Evolutionary conservation across 2,797 vertebrate genomes (phyloP), one percentile per base, ranked within the genome.

Genomic region (Phaenicophaeus curvirostris): DNA sequence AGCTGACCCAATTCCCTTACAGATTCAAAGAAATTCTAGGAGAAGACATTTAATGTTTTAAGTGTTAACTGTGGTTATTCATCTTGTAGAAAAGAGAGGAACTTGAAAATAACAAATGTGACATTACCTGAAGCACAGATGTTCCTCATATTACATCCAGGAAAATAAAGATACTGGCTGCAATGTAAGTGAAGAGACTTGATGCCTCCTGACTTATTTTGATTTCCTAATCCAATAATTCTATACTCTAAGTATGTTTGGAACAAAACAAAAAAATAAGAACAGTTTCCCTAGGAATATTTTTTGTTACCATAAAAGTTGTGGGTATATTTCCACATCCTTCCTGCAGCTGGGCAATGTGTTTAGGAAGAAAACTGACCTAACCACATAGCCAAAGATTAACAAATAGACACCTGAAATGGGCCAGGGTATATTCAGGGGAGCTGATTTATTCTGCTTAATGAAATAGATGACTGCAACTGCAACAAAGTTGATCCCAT

Each of bases 81-180:
- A 81, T 30, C 41, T 68, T 89, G 73, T 87, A 91, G 91, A 85
- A 96, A 95, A 91, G 48, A 94, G 74, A 92, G 78, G 81, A 96
- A 77, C 74, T 68, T 65, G 59, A 89, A 90, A 68, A 48, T 28
- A 89, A 51, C 5, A 23, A 62, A 85, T 65, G 50, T 69, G 76
- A n/a, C 31, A 46, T 65, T 67, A 88, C 66, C 61, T 80, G 80
- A 97, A 85, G 94, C 10, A 73, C 23, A 81, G 48, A 78, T 68
- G 21, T 42, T 53, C 87, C 53, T 88, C 28, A 54, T 62, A 73
- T 85, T 80, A 53, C 2, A 1, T 71, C 30, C 77, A 81, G 54
- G 66, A 25, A 85, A 91, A 90, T 41, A 55, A 31, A 85, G n/a
- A 25, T 21, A 10, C 13, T 17, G 44, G 8, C 8, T 46, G 19